Percentiles rank a stretch among this genome's conserved stretches.
phyloP scores from a whole-genome alignment of 2,888 invertebrate genomes.

The Synergus gifuensis region DNA sequence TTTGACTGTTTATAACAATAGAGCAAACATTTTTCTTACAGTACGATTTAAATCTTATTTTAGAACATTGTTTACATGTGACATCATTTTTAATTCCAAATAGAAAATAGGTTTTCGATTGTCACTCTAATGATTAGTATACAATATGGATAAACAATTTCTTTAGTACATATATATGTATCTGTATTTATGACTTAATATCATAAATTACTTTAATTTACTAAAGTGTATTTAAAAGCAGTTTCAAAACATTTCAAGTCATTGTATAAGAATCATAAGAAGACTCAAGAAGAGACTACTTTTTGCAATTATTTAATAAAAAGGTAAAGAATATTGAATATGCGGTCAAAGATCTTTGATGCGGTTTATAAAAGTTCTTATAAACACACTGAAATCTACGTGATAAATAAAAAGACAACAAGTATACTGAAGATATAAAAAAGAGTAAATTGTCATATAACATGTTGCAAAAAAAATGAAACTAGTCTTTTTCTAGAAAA shows the following conservation, averaged over 20 bases:
- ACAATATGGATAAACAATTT: background rate
- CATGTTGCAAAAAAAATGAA: conserved; percentile 11
- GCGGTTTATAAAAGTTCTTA: background rate
- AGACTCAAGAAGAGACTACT: no score
- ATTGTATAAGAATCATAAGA: no score
- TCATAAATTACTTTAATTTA: no score
- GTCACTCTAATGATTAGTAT: background rate
- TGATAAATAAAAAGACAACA: background rate
- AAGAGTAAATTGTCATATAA: background rate
- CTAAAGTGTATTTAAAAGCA: no score
- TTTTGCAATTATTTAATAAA: no score
- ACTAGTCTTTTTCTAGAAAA: background rate
- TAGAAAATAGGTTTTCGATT: background rate
- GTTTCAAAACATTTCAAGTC: no score
- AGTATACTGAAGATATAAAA: background rate
- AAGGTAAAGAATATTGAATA: no score
- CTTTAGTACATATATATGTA: no score
- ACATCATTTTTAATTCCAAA: background rate
- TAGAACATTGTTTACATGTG: background rate
- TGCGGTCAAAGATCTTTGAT: no score
- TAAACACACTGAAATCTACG: background rate
- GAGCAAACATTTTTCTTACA: background rate
- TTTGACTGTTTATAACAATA: background rate
- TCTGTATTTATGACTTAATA: no score
- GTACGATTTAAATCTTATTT: background rate